A percentile compares a stretch with the other conserved stretches of the same genome.
phyloP scores from a whole-genome alignment of 92 coral and sea anemone species.

The Galaxea fascicularis region DNA sequence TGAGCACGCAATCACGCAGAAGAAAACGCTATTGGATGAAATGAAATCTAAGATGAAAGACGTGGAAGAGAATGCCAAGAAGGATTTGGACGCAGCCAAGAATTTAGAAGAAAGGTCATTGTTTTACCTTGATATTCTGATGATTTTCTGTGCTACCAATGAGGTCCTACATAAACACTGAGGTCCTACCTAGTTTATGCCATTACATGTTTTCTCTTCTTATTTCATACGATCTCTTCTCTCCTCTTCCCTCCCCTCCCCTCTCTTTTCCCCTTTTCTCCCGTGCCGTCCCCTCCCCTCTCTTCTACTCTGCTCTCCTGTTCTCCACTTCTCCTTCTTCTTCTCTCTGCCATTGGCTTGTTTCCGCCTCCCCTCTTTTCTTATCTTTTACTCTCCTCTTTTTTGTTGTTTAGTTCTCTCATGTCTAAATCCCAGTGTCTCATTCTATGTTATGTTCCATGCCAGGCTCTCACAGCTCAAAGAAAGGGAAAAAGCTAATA shows the following conservation, averaged over 20 bases:
- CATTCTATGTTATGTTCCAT: background rate
- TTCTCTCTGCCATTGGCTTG: background rate
- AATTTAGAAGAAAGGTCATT: constrained; percentile 60
- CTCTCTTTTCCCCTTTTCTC: background rate
- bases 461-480: constrained; percentile 24
- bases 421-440: background rate
- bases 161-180: background rate
- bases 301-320: background rate
- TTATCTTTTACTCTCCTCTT: background rate
- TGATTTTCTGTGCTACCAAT: background rate
- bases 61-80: constrained; percentile 68
- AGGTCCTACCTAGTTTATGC: background rate
- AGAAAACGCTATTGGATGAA: constrained; percentile 89
- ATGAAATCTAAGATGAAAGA: constrained; percentile 80
- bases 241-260: background rate
- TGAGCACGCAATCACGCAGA: constrained; percentile 85
- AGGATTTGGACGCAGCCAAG: constrained; percentile 41
- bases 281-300: background rate
- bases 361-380: background rate
- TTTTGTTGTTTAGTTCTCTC: background rate
- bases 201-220: background rate
- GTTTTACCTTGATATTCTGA: constrained; percentile 17
- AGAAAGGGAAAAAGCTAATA: constrained; percentile 43
- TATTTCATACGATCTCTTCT: background rate
- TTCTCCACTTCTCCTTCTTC: background rate